phyloP scores from a whole-genome alignment of 2,113 vertebrate genomes.

The Vombatus ursinus region DNA sequence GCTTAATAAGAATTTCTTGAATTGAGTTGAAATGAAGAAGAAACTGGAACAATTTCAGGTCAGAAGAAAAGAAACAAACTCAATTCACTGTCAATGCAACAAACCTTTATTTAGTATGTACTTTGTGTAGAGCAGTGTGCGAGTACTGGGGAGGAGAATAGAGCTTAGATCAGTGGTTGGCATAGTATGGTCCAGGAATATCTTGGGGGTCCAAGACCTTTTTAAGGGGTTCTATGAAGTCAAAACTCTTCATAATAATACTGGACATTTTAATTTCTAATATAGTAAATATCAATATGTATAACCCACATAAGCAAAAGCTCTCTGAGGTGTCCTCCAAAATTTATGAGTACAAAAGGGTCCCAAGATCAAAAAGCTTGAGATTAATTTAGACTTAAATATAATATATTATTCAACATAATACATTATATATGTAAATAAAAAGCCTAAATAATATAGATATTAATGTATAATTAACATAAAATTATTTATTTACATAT shows the following conservation, averaged over 20 bases:
- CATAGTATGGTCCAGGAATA: background rate
- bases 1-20: background rate
- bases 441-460: slow-evolving; percentile 7
- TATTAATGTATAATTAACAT: too few species aligned
- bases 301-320: background rate
- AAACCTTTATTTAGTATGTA: background rate
- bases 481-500: too few species aligned
- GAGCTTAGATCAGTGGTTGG: background rate
- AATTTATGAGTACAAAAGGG: background rate
- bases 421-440: background rate
- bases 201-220: background rate
- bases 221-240: background rate
- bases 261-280: background rate
- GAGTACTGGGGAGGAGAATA: background rate
- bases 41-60: background rate
- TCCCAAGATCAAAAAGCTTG: background rate
- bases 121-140: background rate
- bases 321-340: background rate
- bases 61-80: background rate
- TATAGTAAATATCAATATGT: background rate
- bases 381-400: background rate
- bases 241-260: background rate
- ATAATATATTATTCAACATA: background rate
- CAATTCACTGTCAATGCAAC: background rate
- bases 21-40: background rate